Evolutionary conservation across 2,797 vertebrate species (phyloP).

Genomic region (Tapirus indicus): DNA sequence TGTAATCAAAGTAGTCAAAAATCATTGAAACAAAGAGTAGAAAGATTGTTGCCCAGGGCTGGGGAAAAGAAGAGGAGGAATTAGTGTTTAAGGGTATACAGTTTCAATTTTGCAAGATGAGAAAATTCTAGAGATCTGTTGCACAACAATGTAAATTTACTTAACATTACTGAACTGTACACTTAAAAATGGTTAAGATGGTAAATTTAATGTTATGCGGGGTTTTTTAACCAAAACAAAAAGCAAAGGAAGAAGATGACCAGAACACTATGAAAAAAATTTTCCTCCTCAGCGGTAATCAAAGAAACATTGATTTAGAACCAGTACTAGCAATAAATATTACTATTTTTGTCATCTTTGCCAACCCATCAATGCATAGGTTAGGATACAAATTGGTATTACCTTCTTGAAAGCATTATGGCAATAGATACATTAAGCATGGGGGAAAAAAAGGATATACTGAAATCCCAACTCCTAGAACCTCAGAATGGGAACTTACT

Average conservation of each 20-base stretch:
- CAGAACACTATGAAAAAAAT: neutral
- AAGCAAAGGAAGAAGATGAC: neutral
- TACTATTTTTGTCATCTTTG: neutral
- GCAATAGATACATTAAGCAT: neutral
- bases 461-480: neutral
- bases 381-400: neutral
- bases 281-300: neutral
- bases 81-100: neutral
- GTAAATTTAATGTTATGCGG: neutral
- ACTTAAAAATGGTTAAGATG: neutral
- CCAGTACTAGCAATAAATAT: neutral
- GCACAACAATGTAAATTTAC: neutral
- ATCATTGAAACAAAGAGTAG: neutral
- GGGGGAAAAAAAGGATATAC: neutral
- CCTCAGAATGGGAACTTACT: neutral
- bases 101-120: conserved; percentile 14
- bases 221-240: neutral
- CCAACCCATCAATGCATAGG: neutral
- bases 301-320: neutral
- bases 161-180: neutral
- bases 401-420: conserved; percentile 30
- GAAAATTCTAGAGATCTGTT: neutral
- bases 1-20: neutral
- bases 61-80: neutral
- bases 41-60: neutral